Conservation (phyloP, 2,888 invertebrate genomes). For the Calephelis perditalis region DNA sequence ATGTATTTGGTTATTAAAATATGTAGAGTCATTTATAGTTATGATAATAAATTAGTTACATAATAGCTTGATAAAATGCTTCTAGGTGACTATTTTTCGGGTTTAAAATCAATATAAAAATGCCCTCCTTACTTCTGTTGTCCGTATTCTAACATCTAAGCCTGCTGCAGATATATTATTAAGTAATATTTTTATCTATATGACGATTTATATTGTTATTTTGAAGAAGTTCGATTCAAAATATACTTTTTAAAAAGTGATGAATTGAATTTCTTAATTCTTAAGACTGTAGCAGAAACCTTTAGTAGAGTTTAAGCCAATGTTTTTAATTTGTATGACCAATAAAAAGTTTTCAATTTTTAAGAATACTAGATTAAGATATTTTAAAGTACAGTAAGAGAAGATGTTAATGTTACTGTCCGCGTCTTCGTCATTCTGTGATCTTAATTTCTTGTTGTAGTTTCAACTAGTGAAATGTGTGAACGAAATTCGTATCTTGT, state of each 20-base stretch:
- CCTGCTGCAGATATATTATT: conserved; percentile 27
- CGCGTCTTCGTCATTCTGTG: conserved; percentile 71
- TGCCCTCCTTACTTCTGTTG: background rate
- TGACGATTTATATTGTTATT: conserved; percentile 28
- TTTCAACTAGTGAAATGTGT: conserved; percentile 60
- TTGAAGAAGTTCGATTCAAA: conserved; percentile 25
- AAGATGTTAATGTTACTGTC: conserved; percentile 61
- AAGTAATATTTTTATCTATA: conserved; percentile 28
- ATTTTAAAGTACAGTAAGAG: conserved; percentile 59
- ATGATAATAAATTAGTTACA: too few species aligned
- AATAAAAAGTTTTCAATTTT: conserved; percentile 62
- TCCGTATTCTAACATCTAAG: conserved; percentile 18
- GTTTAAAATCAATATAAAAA: background rate
- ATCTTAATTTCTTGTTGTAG: conserved; percentile 68
- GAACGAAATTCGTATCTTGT: conserved; percentile 56
- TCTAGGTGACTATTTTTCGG: background rate
- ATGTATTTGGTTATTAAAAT: too few species aligned
- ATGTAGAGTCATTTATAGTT: too few species aligned
- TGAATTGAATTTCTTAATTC: conserved; percentile 50
- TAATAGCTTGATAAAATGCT: too few species aligned
- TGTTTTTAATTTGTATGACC: conserved; percentile 70
- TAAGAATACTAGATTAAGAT: conserved; percentile 63
- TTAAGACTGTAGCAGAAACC: conserved; percentile 61
- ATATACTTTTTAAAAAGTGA: conserved; percentile 16
- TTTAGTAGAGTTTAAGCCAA: conserved; percentile 53